A percentile compares a stretch with the other conserved stretches of the same genome.
Conservation (phyloP, 2,113 vertebrate genomes). For the Noctilio leporinus region DNA sequence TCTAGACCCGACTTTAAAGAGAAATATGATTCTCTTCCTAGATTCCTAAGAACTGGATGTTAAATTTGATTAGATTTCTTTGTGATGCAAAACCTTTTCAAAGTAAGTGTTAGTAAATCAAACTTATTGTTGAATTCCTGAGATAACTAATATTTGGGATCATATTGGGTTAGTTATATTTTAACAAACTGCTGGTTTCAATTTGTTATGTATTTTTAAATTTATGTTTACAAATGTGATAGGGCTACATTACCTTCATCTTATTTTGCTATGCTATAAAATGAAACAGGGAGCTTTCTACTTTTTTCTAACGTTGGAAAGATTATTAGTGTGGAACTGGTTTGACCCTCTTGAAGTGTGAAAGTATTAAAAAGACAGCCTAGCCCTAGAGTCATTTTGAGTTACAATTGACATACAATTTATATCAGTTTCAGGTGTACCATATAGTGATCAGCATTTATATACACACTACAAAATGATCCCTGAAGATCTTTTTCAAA, state of each 20-base stretch:
- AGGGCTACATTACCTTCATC: background rate
- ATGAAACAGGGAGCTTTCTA: background rate
- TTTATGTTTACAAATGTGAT: background rate
- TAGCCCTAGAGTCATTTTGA: background rate
- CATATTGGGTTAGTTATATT: background rate
- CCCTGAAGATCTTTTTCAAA: background rate
- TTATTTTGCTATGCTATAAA: background rate
- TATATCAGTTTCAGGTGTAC: background rate
- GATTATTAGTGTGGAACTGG: background rate
- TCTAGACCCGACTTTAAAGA: background rate
- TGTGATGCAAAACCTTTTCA: background rate
- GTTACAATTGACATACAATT: background rate
- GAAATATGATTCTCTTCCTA: background rate
- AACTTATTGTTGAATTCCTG: background rate
- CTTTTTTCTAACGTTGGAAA: background rate
- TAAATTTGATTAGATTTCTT: background rate
- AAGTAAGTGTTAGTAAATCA: background rate
- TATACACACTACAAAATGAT: background rate
- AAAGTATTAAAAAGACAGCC: background rate
- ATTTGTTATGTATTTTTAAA: background rate
- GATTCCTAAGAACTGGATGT: background rate
- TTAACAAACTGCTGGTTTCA: conserved; percentile 21
- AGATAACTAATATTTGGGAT: background rate
- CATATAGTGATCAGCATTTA: background rate
- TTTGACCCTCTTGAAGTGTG: background rate